These are phyloP conservation scores for Epinephelus lanceolatus DNA, from an alignment of 2,113 vertebrate species.

Conservation along the genomic window DNA sequence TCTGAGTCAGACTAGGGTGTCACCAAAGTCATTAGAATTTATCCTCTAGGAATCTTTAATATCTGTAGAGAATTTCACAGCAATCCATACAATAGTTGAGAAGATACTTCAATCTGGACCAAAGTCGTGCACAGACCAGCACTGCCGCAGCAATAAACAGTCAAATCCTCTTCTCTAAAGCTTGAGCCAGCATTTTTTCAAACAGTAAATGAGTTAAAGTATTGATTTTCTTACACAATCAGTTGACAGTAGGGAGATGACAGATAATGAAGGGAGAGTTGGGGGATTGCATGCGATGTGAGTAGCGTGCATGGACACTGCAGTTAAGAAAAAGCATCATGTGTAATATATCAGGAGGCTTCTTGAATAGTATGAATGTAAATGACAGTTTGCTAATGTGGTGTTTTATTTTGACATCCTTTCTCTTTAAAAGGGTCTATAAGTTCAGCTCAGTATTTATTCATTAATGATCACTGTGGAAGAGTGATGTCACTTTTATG, in stretches of 20 bases:
- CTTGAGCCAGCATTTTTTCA: background rate
- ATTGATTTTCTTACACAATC: background rate
- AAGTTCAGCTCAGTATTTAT: slow-evolving; percentile 13
- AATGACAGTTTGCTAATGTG: background rate
- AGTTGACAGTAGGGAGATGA: background rate
- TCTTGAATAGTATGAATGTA: background rate
- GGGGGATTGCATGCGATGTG: background rate
- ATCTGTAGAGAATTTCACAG: background rate
- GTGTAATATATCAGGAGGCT: background rate
- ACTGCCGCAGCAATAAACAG: background rate
- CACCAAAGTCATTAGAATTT: too few relatives aligned
- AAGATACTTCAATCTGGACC: background rate
- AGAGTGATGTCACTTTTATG: slow-evolving; percentile 26
- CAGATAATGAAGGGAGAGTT: background rate
- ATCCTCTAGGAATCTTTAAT: too few relatives aligned
- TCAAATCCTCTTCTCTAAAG: background rate
- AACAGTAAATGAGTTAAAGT: background rate
- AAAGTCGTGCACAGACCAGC: background rate
- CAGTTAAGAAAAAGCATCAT: background rate
- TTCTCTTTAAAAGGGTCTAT: background rate
- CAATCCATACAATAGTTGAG: background rate
- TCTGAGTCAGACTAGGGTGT: too few relatives aligned
- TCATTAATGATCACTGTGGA: slow-evolving; percentile 8
- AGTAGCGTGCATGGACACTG: too few relatives aligned
- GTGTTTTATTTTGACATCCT: background rate